These are phyloP conservation scores for Eptesicus fuscus DNA, from an alignment of 2,113 vertebrate species.

Conservation along the genomic window DNA sequence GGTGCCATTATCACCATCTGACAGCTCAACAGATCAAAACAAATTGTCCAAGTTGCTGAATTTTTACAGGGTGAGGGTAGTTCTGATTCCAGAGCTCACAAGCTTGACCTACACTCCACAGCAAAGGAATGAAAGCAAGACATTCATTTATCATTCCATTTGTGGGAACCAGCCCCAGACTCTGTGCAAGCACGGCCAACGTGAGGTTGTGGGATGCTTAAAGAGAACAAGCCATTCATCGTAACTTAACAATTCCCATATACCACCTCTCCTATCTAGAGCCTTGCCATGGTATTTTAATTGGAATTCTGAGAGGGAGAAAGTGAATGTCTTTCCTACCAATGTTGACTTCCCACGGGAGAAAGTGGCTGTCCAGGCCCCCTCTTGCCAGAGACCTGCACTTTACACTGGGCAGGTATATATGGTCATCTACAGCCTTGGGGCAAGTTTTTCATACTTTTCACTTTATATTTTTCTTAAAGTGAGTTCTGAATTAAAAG, in stretches of 20 bases:
- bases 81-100: not conserved
- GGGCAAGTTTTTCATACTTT: not conserved
- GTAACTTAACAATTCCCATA: not conserved
- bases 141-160: not conserved
- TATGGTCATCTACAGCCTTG: not conserved
- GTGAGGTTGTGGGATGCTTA: not conserved
- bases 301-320: not conserved
- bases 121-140: not conserved
- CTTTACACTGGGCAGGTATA: fast-evolving
- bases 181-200: not conserved
- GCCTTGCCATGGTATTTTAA: not conserved
- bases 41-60: not conserved
- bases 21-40: not conserved
- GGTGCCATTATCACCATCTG: not conserved
- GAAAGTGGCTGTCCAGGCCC: not conserved
- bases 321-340: not conserved
- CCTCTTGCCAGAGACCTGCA: not conserved
- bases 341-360: not conserved
- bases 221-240: not conserved
- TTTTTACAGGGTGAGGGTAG: not conserved
- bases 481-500: not conserved
- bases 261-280: no score
- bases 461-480: not conserved
- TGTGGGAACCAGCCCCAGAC: not conserved
- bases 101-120: not conserved